phyloP scores from a whole-genome alignment of 2,888 invertebrate genomes.

The Herminia tarsipennalis region DNA sequence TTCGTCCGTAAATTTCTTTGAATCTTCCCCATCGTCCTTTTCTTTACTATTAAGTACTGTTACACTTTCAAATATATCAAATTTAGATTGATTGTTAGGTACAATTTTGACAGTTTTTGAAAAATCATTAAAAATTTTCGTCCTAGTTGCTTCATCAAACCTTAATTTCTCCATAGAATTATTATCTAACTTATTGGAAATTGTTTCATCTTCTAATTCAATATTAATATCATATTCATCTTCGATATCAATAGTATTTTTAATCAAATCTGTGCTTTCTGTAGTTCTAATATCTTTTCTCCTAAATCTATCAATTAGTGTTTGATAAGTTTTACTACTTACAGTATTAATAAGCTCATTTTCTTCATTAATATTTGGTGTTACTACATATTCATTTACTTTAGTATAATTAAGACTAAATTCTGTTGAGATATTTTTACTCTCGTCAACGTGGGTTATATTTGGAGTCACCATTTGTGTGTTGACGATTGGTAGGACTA shows the following conservation, averaged over 20 bases:
- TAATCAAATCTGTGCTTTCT: slow-evolving; percentile 4
- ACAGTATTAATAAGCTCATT: slow-evolving; percentile 43
- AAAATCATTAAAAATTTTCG: slow-evolving; percentile 73
- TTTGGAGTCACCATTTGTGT: slow-evolving; percentile 61
- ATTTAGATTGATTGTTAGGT: slow-evolving; percentile 28
- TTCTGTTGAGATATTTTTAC: slow-evolving; percentile 22
- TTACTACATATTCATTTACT: slow-evolving; percentile 29
- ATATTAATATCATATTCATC: slow-evolving; percentile 33
- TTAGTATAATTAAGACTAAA: slow-evolving; percentile 21
- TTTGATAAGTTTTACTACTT: slow-evolving; percentile 60
- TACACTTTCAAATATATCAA: slow-evolving; percentile 14
- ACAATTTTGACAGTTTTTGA: slow-evolving; percentile 71
- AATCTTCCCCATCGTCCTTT: slow-evolving; percentile 16
- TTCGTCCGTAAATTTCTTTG: slow-evolving; percentile 43
- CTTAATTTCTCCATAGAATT: slow-evolving; percentile 71
- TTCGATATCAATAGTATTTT: slow-evolving; percentile 21
- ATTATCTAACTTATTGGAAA: slow-evolving; percentile 33
- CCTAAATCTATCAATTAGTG: slow-evolving; percentile 64
- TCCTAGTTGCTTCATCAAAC: slow-evolving; percentile 69
- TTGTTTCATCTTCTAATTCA: slow-evolving; percentile 31
- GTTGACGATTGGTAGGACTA: slow-evolving; percentile 55
- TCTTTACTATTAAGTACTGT: slow-evolving; percentile 17
- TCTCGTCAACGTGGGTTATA: slow-evolving; percentile 20
- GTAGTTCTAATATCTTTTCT: slow-evolving; percentile 56
- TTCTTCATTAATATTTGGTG: slow-evolving; percentile 23